Base-by-base conservation (phyloP, 1,140 invertebrate genomes). In the Nomia melanderi region DNA sequence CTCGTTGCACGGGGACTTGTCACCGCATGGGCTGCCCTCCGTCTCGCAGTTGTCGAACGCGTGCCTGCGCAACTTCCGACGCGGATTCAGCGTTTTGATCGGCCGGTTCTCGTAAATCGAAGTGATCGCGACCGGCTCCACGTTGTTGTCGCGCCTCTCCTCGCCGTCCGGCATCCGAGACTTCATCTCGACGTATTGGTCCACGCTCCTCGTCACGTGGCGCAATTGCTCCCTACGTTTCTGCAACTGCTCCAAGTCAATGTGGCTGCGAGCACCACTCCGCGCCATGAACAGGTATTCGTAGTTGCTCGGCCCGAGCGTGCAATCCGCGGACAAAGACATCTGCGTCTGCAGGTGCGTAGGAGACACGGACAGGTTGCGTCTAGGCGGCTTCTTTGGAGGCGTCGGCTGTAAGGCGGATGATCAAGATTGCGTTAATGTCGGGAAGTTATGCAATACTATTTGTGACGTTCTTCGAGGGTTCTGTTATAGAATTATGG, bases 321-420 rank as follows among this genome's bases (percentile, higher is more conserved):
- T 83, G 39, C 93, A 92, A 63, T 94, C 94, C 1, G 92, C 92
- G 4, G 94, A 94, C 33, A 93, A 86, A 0, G 94, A 93, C 93
- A 94, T 93, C 50, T 92, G 88, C 53, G 93, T 92, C 85, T 93
- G 92, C 17, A 93, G 81, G 78, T 95, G 94, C 5, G 96, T 96
- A 20, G 97, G 97, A 1, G 96, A 97, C 29, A 97, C 95, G 27
- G 96, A 96, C 23, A 97, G 92, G 88, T 97, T 97, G 66, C 97
- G 93, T 56, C 97, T 93, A 0, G 97, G 97, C 66, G 97, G 97
- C 90, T 98, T 98, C 91, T 97, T 97, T 5, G 97, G 96, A 39
- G 96, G 96, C 41, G 96, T 96, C 54, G 96, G 95, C 94, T 97
- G 93, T n/a, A 92, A 89, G 47, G 81, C 69, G 63, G 47, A 31